Evolutionary conservation across 1,140 invertebrate genomes (phyloP).

Genomic region (Drosophila ambigua): DNA sequence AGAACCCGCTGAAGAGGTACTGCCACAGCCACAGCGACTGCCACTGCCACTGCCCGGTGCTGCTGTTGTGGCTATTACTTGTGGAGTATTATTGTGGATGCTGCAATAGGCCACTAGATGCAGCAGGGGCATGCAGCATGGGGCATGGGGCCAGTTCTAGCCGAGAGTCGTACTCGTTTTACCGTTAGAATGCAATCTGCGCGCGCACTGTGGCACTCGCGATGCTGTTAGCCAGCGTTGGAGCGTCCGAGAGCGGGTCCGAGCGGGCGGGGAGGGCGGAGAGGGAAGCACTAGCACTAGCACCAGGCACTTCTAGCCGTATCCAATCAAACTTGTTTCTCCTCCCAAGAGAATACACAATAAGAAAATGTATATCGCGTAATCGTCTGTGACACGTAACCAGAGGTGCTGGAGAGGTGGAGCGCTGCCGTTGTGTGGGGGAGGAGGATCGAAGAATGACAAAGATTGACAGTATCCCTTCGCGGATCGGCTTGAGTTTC

Average conservation of each 20-base stretch:
- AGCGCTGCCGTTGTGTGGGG: not conserved
- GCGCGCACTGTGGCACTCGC: slow-evolving; percentile 58
- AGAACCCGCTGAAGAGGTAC: slow-evolving; percentile 51
- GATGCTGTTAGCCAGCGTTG: slow-evolving; percentile 56
- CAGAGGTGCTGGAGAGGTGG: not conserved
- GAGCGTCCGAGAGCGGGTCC: not conserved
- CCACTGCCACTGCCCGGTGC: slow-evolving; percentile 58
- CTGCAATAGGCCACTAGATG: slow-evolving; percentile 69
- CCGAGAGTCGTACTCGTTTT: slow-evolving; percentile 78
- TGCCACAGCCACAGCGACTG: slow-evolving; percentile 39
- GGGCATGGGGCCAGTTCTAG: slow-evolving; percentile 47
- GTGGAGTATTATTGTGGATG: slow-evolving; percentile 56
- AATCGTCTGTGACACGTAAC: slow-evolving; percentile 71
- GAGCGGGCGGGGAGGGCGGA: not conserved
- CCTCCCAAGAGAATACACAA: slow-evolving; percentile 58
- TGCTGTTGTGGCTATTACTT: slow-evolving; percentile 24
- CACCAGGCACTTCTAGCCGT: slow-evolving; percentile 59
- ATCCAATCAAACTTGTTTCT: slow-evolving; percentile 76
- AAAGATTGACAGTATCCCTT: slow-evolving; percentile 3
- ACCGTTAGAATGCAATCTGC: slow-evolving; percentile 81
- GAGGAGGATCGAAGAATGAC: not conserved
- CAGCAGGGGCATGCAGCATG: too few relatives aligned
- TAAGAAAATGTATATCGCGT: slow-evolving; percentile 62
- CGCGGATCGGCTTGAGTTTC: too few relatives aligned
- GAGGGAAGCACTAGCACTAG: slow-evolving; percentile 42